phyloP scores from a whole-genome alignment of 2,797 vertebrate genomes.

The Enteromius radiatus region DNA sequence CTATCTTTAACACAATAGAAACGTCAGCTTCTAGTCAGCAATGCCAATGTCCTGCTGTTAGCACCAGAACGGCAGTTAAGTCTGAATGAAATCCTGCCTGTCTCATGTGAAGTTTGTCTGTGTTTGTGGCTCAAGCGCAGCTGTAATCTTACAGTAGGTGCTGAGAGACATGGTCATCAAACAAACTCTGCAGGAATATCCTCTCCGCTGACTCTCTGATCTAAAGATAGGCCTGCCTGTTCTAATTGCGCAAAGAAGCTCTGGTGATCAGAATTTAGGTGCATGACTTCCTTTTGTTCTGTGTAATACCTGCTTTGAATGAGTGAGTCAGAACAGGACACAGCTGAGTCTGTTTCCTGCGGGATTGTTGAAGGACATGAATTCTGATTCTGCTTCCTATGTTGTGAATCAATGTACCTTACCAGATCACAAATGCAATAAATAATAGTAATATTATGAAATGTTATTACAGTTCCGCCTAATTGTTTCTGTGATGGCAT shows the following conservation, averaged over 20 bases:
- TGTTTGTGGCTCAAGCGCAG: constrained; percentile 43
- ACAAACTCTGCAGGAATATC: constrained; percentile 34
- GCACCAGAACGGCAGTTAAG: constrained; percentile 26
- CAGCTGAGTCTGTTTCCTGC: constrained; percentile 27
- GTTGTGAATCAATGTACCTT: neutral
- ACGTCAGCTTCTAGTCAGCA: constrained; percentile 11
- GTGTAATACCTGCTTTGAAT: neutral
- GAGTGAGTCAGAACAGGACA: constrained; percentile 11
- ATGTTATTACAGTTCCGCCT: neutral
- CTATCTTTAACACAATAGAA: constrained; percentile 49
- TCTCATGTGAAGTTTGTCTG: constrained; percentile 48
- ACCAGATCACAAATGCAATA: neutral
- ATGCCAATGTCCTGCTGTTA: constrained; percentile 44
- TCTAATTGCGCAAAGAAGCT: constrained; percentile 17
- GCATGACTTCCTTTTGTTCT: constrained; percentile 32
- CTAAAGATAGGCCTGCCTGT: constrained; percentile 27
- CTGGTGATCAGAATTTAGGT: constrained; percentile 33
- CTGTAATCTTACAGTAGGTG: constrained; percentile 35
- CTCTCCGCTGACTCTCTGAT: constrained; percentile 9
- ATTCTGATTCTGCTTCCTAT: neutral
- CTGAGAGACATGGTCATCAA: constrained; percentile 40
- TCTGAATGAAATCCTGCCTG: constrained; percentile 59
- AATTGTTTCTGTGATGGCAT: neutral
- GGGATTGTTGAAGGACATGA: constrained; percentile 27
- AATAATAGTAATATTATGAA: neutral